These are phyloP conservation scores for Ceratosolen fusciceps DNA, from an alignment of 1,140 invertebrate genomes.

Conservation along the genomic window DNA sequence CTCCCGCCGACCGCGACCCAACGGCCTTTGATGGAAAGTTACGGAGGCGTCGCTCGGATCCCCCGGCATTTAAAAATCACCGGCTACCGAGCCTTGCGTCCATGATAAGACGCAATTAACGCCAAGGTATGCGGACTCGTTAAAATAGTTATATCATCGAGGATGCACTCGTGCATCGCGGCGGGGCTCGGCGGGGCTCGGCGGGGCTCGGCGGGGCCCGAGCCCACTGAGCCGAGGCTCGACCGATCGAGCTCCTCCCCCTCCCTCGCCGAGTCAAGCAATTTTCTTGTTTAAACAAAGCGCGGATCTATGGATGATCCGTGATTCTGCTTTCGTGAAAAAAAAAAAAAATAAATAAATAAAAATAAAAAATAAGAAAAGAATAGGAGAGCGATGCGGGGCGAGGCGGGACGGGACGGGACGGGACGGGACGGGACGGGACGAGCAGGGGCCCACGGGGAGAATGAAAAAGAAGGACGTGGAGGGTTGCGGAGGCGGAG, in stretches of 20 bases:
- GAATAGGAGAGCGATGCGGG: too few relatives aligned
- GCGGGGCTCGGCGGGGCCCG: too few relatives aligned
- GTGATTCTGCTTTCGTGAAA: conserved; percentile 43
- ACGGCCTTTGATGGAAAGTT: neutral
- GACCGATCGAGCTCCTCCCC: neutral
- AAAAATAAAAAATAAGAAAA: too few relatives aligned
- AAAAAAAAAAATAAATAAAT: too few relatives aligned
- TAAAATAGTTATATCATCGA: neutral
- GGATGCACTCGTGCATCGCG: neutral
- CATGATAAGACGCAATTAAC: neutral
- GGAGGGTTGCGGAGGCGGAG: too few relatives aligned
- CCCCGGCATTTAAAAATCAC: neutral
- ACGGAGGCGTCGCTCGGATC: neutral
- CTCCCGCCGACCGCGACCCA: conserved; percentile 4
- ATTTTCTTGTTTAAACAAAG: conserved; percentile 8
- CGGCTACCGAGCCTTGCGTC: neutral
- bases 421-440: too few relatives aligned
- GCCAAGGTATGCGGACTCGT: neutral
- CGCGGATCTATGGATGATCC: conserved; percentile 36
- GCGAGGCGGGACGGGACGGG: too few relatives aligned
- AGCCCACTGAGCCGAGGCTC: too few relatives aligned
- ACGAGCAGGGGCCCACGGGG: too few relatives aligned
- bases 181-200: too few relatives aligned
- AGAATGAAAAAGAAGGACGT: too few relatives aligned
- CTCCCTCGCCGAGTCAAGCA: neutral